These are phyloP conservation scores for Drosophila niveifrons DNA, from an alignment of 2,888 invertebrate genomes.

Conservation along the genomic window DNA sequence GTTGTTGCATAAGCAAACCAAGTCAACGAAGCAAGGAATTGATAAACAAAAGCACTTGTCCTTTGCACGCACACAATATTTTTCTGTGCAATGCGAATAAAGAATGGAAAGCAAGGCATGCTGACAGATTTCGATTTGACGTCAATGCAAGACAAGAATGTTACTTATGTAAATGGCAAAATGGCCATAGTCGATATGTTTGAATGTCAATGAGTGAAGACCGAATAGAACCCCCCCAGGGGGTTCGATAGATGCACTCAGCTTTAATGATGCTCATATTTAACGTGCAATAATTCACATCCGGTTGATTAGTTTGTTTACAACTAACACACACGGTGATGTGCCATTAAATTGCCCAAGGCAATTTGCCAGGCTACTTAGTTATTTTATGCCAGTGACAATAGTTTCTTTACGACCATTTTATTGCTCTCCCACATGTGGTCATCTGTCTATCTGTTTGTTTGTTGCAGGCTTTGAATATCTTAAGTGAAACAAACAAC, in stretches of 20 bases:
- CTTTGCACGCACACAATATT: conserved; percentile 4
- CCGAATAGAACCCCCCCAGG: neutral
- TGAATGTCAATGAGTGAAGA: neutral
- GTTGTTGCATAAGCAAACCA: conserved; percentile 6
- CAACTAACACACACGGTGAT: conserved; percentile 8
- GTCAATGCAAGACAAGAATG: neutral
- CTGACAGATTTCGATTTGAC: neutral
- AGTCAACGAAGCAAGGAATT: neutral
- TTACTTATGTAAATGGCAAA: neutral
- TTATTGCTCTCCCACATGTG: conserved; percentile 48
- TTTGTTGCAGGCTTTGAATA: conserved; percentile 27
- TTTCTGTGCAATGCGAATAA: neutral
- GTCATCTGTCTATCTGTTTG: no score
- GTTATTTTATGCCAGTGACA: conserved; percentile 28
- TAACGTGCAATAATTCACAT: conserved; percentile 11
- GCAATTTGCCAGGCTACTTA: conserved; percentile 37
- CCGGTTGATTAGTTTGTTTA: conserved; percentile 38
- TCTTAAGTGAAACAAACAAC: conserved; percentile 39
- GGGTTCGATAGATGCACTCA: neutral
- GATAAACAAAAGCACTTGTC: conserved; percentile 1
- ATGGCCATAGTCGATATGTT: neutral
- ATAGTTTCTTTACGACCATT: conserved; percentile 47
- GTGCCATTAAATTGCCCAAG: conserved; percentile 26
- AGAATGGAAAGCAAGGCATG: neutral
- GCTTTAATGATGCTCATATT: neutral